A percentile compares a stretch with the other conserved stretches of the same genome.
These are phyloP conservation scores for Adelphocoris suturalis DNA, from an alignment of 2,888 invertebrate genomes.

Conservation along the genomic window DNA sequence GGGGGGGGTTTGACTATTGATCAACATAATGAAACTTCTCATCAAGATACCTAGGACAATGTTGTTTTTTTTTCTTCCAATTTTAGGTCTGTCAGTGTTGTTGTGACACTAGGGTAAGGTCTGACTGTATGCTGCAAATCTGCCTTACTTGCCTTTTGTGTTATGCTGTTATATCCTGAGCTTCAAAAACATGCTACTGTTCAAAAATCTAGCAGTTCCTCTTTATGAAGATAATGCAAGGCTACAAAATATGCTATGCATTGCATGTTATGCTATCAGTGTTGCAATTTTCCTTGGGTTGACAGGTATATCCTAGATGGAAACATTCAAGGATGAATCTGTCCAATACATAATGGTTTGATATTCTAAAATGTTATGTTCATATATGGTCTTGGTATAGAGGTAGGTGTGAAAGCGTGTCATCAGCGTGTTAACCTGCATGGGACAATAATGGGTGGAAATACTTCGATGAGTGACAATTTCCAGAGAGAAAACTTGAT, in stretches of 20 bases:
- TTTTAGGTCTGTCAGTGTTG: conserved; percentile 70
- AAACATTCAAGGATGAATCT: too few species aligned
- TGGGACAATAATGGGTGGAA: too few species aligned
- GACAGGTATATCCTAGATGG: too few species aligned
- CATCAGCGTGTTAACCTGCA: too few species aligned
- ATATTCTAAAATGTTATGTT: too few species aligned
- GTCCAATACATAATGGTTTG: too few species aligned
- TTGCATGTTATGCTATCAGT: not conserved
- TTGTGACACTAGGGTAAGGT: conserved; percentile 68
- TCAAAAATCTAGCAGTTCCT: not conserved
- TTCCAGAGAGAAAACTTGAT: too few species aligned
- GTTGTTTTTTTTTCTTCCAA: not conserved
- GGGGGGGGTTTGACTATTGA: too few species aligned
- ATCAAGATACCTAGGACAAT: not conserved
- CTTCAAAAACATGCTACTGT: not conserved
- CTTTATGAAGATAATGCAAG: not conserved
- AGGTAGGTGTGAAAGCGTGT: too few species aligned
- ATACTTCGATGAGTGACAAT: too few species aligned
- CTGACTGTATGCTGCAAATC: not conserved
- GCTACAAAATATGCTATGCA: not conserved
- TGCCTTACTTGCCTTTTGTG: conserved; percentile 3
- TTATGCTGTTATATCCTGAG: not conserved
- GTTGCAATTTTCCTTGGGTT: not conserved
- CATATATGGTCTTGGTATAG: too few species aligned
- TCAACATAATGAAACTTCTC: too few species aligned